Conservation (phyloP, 2,797 vertebrate genomes). For the Paguma larvata region DNA sequence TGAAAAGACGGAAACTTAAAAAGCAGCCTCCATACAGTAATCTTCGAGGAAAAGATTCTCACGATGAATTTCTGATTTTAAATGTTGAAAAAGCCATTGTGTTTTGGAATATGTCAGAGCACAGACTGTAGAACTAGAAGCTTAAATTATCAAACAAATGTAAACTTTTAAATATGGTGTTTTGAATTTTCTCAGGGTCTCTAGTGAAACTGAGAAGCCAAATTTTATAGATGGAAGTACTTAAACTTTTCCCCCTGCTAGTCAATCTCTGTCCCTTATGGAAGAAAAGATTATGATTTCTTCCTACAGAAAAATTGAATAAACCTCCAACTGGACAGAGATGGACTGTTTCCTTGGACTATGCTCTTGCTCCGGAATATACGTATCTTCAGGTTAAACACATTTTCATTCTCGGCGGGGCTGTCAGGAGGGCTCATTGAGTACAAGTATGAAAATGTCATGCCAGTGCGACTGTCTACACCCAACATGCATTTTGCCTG, state of each 20-base stretch:
- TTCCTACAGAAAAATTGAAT: background rate
- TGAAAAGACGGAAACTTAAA: background rate
- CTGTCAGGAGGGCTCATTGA: background rate
- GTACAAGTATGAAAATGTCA: accelerated
- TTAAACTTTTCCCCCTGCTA: background rate
- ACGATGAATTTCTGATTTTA: background rate
- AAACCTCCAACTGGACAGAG: background rate
- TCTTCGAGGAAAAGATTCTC: background rate
- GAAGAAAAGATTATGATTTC: background rate
- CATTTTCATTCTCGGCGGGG: background rate
- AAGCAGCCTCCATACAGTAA: background rate
- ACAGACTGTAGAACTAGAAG: background rate
- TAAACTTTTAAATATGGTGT: background rate
- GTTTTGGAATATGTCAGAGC: background rate
- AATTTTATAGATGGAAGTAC: background rate
- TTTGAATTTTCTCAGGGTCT: background rate
- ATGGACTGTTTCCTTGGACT: background rate
- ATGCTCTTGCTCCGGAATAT: accelerated
- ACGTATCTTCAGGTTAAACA: accelerated
- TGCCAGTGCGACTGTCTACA: accelerated
- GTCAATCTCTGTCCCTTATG: background rate
- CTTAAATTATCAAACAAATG: background rate
- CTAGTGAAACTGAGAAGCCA: background rate
- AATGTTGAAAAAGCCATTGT: background rate
- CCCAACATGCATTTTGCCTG: background rate